Evolutionary conservation across 1,140 invertebrate species (phyloP), one percentile per base, ranked within the genome.

Genomic region (Drosophila setifemur): DNA sequence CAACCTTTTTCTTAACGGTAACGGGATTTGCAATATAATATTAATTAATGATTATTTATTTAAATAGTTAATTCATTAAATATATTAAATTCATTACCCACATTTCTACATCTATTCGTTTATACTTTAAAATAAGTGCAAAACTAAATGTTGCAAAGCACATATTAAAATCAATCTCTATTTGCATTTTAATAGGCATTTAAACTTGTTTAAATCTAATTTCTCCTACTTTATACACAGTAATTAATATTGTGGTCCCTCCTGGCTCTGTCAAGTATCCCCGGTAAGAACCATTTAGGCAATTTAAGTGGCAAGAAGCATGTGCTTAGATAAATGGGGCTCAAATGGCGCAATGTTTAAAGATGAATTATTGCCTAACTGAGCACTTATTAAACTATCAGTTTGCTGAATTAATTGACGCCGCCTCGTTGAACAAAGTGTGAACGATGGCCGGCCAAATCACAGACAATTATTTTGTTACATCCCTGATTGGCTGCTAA

Each of bases 401-500:
- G 60, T 18, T 25, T 37, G 57, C 60, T 29, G 60, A 63, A 63
- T 64, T 64, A 64, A 64, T 64, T 64, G 33, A 39, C 48, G 57
- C 37, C 61, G 33, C 25, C 58, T 64, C 57, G 58, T 14, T 49
- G 43, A 50, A 71, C 47, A 67, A 67, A 67, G 61, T 67, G 63
- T 52, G 37, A 67, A 67, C 64, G 63, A 64, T 64, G 60, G 35
- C 9, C n/a, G 33, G 57, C 29, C 12, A 64, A 64, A 64, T 64
- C 57, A 64, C 16, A 19, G 61, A 43, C 63, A 71, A 70, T 71
- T 71, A 49, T 71, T 60, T 50, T 49, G 37, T 71, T 50, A 70
- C 67, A 60, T 70, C 44, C 67, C 43, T 71, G 66, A 71, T 77
- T 50, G 48, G 31, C 73, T 54, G 61, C 77, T 83, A 82, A 82